phyloP scores from a whole-genome alignment of 2,888 invertebrate genomes.

The Torymus auratus region DNA sequence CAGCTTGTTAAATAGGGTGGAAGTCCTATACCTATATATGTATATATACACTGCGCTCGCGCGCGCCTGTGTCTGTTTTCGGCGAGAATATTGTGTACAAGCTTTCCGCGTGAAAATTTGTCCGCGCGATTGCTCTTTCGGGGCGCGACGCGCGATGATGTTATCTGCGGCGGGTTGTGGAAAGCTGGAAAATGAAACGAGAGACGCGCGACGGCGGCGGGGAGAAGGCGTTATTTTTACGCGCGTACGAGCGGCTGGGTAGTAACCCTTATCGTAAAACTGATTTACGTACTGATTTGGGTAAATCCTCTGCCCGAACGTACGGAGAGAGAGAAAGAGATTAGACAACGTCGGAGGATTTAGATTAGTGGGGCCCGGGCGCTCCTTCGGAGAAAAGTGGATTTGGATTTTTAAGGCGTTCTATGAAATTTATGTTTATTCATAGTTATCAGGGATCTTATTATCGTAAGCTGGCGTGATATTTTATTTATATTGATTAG shows the following conservation, averaged over 20 bases:
- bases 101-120: conserved; percentile 34
- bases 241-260: neutral
- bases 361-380: conserved; percentile 22
- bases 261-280: conserved; percentile 36
- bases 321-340: conserved; percentile 15
- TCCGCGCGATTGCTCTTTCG: conserved; percentile 37
- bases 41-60: neutral
- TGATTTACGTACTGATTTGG: conserved; percentile 41
- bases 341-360: conserved; percentile 38
- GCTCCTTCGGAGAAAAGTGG: neutral
- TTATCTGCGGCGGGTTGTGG: neutral
- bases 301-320: conserved; percentile 9
- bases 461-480: too few species aligned
- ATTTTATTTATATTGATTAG: too few species aligned
- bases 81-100: too few species aligned
- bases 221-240: conserved; percentile 13
- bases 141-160: neutral
- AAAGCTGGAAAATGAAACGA: conserved; percentile 15
- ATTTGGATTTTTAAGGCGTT: conserved; percentile 1
- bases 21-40: conserved; percentile 32
- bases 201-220: neutral
- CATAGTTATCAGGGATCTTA: too few species aligned
- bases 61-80: too few species aligned
- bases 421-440: too few species aligned
- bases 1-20: conserved; percentile 52